Evolutionary conservation across 2,888 invertebrate species (phyloP).

Genomic region (Bellardia pandia): DNA sequence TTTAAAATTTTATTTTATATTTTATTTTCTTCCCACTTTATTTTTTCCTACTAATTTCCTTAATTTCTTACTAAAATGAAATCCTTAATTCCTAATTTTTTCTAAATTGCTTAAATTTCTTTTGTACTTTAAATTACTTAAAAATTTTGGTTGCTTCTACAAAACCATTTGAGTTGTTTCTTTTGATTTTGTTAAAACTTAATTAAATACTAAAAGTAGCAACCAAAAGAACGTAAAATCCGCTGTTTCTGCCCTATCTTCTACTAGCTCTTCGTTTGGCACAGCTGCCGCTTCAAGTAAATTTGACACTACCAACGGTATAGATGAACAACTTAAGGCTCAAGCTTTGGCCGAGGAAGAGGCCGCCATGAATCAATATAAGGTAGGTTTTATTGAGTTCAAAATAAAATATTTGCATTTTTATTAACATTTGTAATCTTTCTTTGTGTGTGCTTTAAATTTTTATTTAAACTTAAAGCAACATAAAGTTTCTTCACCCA

Average conservation of each 20-base stretch:
- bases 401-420: background rate
- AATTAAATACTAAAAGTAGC: constrained; percentile 85
- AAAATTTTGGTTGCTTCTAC: constrained; percentile 63
- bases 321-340: constrained; percentile 93
- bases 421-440: background rate
- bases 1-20: background rate
- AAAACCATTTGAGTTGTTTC: constrained; percentile 36
- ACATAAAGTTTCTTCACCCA: constrained; percentile 92
- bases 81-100: background rate
- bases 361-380: constrained; percentile 97
- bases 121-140: constrained; percentile 29
- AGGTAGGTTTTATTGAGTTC: constrained; percentile 86
- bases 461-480: constrained; percentile 79
- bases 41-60: constrained; percentile 52
- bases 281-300: constrained; percentile 91
- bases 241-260: constrained; percentile 94
- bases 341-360: constrained; percentile 98
- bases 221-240: constrained; percentile 95
- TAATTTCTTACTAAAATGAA: constrained; percentile 39
- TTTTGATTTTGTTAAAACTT: constrained; percentile 13
- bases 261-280: constrained; percentile 95
- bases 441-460: constrained; percentile 30
- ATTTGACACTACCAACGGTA: constrained; percentile 89
- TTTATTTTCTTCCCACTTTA: constrained; percentile 43
- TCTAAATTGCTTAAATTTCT: constrained; percentile 5